Base-by-base conservation (phyloP, 2,888 invertebrate genomes). In the Yponomeuta malinellus region DNA sequence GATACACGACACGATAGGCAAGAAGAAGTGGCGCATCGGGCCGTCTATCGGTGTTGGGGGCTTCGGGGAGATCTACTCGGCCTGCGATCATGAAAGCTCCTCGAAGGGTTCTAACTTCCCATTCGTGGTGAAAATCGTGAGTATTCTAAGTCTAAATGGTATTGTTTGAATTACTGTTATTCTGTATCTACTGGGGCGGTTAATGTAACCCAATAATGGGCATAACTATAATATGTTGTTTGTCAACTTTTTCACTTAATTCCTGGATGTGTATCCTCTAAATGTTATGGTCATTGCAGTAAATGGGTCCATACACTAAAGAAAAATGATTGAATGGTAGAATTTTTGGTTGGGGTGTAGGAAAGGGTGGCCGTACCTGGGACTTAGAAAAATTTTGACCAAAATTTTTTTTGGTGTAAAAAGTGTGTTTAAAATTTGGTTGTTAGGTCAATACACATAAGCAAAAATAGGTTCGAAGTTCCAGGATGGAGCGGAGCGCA, bases 51-150 rank as follows among this genome's bases (percentile, higher is more conserved):
- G 98, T 0, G 93, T 95, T 72, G 98, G 98, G 0, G 98, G 98
- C 12, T 98, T 98, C 84, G 98, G 98, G 0, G 97, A 97, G 84
- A 98, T 98, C 78, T 98, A 98, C 85, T 94, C 96, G 0, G 97
- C 97, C 65, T 95, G 95, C 85, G 94, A 93, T 71, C 87, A 88
- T 33, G 93, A 93, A 10, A 91, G 93, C 52, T 86, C 92, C 1
- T 84, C 92, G 1, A 88, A 88, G 72, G 83, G 87, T 0, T 90
- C 93, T 0, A 83, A 79, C 73, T 96, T 94, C 84, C 94, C 95
- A 6, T 95, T 93, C 80, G 96, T 96, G 23, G 91, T 97, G 1
- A 97, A 97, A 94, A 96, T 97, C 80, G 96, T 96, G 90, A 94
- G 95, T 93, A 74, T 71, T 64, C 63, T 43, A 68, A 29, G n/a